Evolutionary conservation across 2,888 invertebrate genomes (phyloP).

Genomic region (Phaedon cochleariae): DNA sequence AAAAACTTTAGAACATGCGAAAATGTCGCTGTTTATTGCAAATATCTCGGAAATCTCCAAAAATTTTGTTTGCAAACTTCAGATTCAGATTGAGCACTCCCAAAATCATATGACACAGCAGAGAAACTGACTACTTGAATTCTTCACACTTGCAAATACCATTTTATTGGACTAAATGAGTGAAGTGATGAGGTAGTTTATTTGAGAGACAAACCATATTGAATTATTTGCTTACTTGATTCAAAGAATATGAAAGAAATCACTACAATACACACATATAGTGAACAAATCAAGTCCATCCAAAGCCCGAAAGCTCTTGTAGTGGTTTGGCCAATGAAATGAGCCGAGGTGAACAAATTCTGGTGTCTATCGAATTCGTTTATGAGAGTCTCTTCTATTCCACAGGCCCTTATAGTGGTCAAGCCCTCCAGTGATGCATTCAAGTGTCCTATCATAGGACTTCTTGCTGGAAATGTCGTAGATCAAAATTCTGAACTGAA

Average conservation of each 20-base stretch:
- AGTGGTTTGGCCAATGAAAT: constrained; percentile 51
- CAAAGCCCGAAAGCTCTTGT: constrained; percentile 55
- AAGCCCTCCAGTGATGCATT: constrained; percentile 59
- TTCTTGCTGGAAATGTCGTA: constrained; percentile 51
- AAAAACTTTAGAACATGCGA: too few species aligned
- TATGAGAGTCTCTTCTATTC: constrained; percentile 52
- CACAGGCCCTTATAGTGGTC: constrained; percentile 56
- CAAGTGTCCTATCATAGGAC: constrained; percentile 58
- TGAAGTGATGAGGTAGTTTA: too few species aligned
- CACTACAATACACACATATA: constrained; percentile 45
- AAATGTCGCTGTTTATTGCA: too few species aligned
- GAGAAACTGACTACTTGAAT: too few species aligned
- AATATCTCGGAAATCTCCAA: too few species aligned
- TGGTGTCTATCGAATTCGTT: constrained; percentile 57
- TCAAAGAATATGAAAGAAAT: constrained; percentile 43
- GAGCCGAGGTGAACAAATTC: constrained; percentile 56
- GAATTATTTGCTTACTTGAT: constrained; percentile 41
- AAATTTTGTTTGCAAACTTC: too few species aligned
- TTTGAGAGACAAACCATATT: too few species aligned
- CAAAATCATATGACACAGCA: too few species aligned
- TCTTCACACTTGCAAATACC: too few species aligned
- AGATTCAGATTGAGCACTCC: too few species aligned
- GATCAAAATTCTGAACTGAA: neutral
- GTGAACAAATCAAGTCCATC: constrained; percentile 50
- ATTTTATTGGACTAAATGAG: too few species aligned